Conservation (phyloP, 2,888 invertebrate genomes). For the Apodemia hepburni region DNA sequence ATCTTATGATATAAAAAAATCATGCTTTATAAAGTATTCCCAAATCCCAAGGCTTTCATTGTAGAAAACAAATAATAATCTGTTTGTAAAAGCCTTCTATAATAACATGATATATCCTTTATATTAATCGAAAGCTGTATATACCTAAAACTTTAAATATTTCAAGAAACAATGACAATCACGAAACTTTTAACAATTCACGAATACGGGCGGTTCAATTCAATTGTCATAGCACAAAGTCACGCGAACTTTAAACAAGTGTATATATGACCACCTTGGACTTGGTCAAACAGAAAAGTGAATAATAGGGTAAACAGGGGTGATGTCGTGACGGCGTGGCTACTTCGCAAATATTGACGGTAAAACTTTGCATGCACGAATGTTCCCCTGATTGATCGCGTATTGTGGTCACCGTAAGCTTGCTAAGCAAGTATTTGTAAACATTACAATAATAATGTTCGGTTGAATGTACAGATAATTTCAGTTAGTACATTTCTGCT, state of each 20-base stretch:
- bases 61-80: too few species aligned
- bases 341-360: constrained; percentile 65
- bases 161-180: constrained; percentile 6
- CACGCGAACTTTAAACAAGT: constrained; percentile 57
- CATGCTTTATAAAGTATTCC: too few species aligned
- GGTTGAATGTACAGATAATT: too few species aligned
- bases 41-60: too few species aligned
- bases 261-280: constrained; percentile 36
- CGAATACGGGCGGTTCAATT: constrained; percentile 42
- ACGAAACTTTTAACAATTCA: constrained; percentile 41
- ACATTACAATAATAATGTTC: background rate
- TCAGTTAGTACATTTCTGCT: too few species aligned
- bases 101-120: too few species aligned
- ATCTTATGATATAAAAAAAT: too few species aligned
- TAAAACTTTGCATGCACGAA: constrained; percentile 49
- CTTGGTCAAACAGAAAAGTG: constrained; percentile 61
- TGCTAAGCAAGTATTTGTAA: constrained; percentile 15
- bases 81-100: too few species aligned
- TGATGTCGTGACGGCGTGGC: constrained; percentile 57
- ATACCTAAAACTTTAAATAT: background rate
- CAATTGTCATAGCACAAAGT: constrained; percentile 56
- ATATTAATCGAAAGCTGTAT: too few species aligned
- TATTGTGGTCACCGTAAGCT: constrained; percentile 42
- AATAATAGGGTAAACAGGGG: constrained; percentile 68
- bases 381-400: constrained; percentile 72